These are phyloP conservation scores for Luffia ferchaultella DNA, from an alignment of 2,888 invertebrate genomes.

Conservation along the genomic window DNA sequence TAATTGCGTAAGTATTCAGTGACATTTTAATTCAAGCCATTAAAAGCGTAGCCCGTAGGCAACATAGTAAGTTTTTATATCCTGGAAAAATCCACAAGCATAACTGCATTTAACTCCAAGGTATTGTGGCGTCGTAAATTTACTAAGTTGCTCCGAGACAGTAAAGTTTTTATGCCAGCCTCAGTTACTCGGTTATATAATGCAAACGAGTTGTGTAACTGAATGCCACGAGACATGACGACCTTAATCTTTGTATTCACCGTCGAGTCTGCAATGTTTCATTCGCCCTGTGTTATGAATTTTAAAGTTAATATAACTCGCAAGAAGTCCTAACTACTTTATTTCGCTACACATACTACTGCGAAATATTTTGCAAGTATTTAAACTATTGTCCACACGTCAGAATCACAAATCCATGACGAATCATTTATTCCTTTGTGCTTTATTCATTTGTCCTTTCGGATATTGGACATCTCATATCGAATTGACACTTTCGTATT, in stretches of 20 bases:
- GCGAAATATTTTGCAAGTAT: too few relatives aligned
- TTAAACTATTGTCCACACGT: too few relatives aligned
- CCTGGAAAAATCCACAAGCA: slow-evolving; percentile 20
- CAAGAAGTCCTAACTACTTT: too few relatives aligned
- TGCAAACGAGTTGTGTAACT: slow-evolving; percentile 46
- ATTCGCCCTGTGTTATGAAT: too few relatives aligned
- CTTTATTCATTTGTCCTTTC: too few relatives aligned
- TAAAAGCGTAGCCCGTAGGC: neutral
- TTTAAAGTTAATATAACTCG: too few relatives aligned
- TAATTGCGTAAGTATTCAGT: neutral
- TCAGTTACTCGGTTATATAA: slow-evolving; percentile 38
- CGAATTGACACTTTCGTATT: too few relatives aligned
- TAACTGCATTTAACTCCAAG: slow-evolving; percentile 33
- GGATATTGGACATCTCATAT: too few relatives aligned
- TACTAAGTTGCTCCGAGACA: slow-evolving; percentile 31
- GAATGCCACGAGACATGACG: slow-evolving; percentile 20
- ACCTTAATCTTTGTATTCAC: slow-evolving; percentile 25
- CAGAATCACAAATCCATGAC: too few relatives aligned
- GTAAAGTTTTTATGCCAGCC: slow-evolving; percentile 45
- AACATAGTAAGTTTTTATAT: neutral
- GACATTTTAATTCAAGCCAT: neutral
- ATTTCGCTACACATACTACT: too few relatives aligned
- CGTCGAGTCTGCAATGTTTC: too few relatives aligned
- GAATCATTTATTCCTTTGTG: too few relatives aligned
- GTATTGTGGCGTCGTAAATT: slow-evolving; percentile 44